phyloP scores from a whole-genome alignment of 2,113 vertebrate species.

The Rallus limicola region DNA sequence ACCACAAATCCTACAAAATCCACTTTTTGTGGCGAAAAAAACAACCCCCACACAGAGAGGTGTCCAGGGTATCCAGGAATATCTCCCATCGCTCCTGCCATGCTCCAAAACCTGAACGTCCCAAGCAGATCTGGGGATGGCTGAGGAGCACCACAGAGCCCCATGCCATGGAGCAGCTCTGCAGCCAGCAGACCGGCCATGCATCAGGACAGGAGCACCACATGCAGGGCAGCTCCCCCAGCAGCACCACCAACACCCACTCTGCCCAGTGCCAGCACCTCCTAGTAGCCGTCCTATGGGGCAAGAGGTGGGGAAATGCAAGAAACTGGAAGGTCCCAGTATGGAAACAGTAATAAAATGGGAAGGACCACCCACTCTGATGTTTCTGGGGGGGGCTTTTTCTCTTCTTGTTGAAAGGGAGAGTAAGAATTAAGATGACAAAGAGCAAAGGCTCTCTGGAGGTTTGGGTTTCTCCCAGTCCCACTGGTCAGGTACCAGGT shows the following conservation, averaged over 20 bases:
- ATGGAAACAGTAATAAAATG: background rate
- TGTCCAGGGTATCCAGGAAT: background rate
- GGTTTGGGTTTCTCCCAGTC: background rate
- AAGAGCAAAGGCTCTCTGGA: background rate
- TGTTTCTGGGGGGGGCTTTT: background rate
- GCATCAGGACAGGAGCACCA: background rate
- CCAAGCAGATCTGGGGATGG: background rate
- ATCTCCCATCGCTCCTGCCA: background rate
- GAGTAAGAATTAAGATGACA: background rate
- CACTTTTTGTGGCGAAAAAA: background rate
- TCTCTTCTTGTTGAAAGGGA: background rate
- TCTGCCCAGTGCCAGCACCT: background rate
- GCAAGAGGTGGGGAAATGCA: background rate
- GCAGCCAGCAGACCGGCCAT: background rate
- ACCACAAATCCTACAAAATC: background rate
- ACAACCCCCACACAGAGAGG: background rate
- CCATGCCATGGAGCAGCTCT: background rate
- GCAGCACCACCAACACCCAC: accelerated
- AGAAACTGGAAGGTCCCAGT: background rate
- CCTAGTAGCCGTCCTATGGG: background rate
- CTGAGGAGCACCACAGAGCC: background rate
- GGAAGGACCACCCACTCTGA: background rate
- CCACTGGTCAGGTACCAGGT: accelerated
- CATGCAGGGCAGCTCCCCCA: background rate
- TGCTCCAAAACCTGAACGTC: background rate